Evolutionary conservation across 64 coral and sea anemone genomes (phyloP), one percentile per base, ranked within the genome.

Genomic region (Catalaphyllia jardinei): DNA sequence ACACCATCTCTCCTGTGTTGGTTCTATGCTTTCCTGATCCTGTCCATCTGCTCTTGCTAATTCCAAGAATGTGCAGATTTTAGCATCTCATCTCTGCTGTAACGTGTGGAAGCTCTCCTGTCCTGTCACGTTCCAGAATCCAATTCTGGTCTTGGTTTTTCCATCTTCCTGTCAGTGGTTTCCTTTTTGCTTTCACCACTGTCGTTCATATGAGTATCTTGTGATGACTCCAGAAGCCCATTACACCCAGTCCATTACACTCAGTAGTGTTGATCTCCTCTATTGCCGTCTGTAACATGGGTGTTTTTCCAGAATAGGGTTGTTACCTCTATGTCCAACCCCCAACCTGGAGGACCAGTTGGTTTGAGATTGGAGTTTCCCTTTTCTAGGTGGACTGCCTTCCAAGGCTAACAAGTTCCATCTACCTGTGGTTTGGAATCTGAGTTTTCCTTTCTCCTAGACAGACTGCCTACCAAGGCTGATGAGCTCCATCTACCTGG

Each of bases 41-140:
- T 49, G 90, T 52, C 90, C 83, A 87, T 87, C 82, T 77, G 54
- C 72, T 79, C 65, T 87, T 83, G 57, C 82, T 92, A n/a, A 92
- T 65, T 78, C 90, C 81, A 52, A 79, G 29, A 27, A 86, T 57
- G 57, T 86, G 28, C 27, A 90, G 31, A 75, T 73, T 71, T 33
- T 82, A 90, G 15, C 35, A 29, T 54, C 82, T 87, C 82, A 92
- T 71, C 31, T 92, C 90, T 39, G 52, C 27, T 67, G 52, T 69
- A 79, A 79, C 33, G 1, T 65, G 17, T 61, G 25, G 73, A 17
- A 31, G 7, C 59, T 88, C 77, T 88, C 73, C 72, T 62, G 51
- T 61, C 22, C 77, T 29, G 27, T 87, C 73, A 80, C 35, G 9
- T 84, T 67, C 57, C 80, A 84, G 27, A 62, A 64, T 30, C 80